Evolutionary conservation across 53 echinoderm and acorn worm species (phyloP).

Genomic region (Antedon mediterranea): DNA sequence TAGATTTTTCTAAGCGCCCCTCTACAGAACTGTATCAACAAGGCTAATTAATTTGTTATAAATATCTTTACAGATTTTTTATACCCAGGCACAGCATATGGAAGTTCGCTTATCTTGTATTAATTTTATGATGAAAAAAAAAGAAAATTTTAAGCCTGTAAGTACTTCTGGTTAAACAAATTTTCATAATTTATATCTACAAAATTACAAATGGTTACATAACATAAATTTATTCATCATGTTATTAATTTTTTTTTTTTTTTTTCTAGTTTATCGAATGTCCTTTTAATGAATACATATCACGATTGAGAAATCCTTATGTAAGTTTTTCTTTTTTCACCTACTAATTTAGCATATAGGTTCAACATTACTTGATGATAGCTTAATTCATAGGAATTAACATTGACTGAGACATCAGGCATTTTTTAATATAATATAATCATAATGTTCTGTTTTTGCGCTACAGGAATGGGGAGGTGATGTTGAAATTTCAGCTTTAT

Average conservation of each 20-base stretch:
- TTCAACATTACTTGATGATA: no score
- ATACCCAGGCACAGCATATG: conserved; percentile 78
- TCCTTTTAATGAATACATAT: conserved; percentile 79
- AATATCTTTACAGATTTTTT: conserved; percentile 44
- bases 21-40: no score
- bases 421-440: no score
- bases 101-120: conserved; percentile 82
- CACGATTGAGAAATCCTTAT: conserved; percentile 56
- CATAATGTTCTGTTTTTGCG: neutral
- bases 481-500: conserved; percentile 94
- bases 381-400: no score
- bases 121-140: conserved; percentile 66
- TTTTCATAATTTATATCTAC: neutral
- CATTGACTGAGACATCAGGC: no score
- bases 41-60: no score
- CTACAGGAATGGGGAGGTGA: conserved; percentile 95
- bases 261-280: conserved; percentile 74
- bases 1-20: no score
- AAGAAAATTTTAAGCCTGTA: conserved; percentile 87
- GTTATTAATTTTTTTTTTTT: neutral
- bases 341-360: no score
- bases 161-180: conserved; percentile 9
- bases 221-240: no score
- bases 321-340: conserved; percentile 38
- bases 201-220: no score